Evolutionary conservation across 2,888 invertebrate species (phyloP).

Genomic region (Thymelicus lineola): DNA sequence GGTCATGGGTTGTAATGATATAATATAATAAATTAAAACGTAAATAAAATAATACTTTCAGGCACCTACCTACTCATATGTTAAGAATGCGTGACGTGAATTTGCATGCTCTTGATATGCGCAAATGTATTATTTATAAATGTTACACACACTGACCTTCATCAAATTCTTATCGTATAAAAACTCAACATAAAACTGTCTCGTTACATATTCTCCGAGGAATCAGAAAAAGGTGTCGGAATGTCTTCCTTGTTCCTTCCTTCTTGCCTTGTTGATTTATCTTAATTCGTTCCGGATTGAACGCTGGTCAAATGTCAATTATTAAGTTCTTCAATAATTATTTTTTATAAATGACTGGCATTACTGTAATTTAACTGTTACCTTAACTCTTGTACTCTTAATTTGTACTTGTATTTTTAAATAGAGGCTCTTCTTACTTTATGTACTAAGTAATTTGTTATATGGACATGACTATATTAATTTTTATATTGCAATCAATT

Average conservation of each 20-base stretch:
- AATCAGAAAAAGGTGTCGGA: constrained; percentile 27
- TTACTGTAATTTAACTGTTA: not conserved
- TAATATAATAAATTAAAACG: no score
- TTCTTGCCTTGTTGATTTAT: constrained; percentile 25
- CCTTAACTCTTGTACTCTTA: not conserved
- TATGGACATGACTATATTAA: no score
- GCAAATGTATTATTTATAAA: not conserved
- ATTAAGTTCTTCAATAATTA: constrained; percentile 18
- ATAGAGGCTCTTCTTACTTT: no score
- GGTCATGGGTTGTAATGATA: no score
- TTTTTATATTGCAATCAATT: not conserved
- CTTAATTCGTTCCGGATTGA: constrained; percentile 19
- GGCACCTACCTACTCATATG: no score
- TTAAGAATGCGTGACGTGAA: no score
- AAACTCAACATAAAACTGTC: not conserved
- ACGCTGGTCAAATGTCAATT: constrained; percentile 25
- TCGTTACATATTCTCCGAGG: constrained; percentile 27
- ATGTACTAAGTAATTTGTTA: no score
- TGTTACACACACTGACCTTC: constrained; percentile 6
- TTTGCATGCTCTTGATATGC: no score
- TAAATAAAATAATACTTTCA: no score
- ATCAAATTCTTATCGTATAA: constrained; percentile 4
- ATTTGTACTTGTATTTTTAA: no score
- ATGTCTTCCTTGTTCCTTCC: constrained; percentile 30
- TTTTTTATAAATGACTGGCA: constrained; percentile 7